Percentiles rank a stretch among this genome's conserved stretches.
These are phyloP conservation scores for Pantherophis guttatus DNA, from an alignment of 2,113 vertebrate genomes.

Conservation along the genomic window DNA sequence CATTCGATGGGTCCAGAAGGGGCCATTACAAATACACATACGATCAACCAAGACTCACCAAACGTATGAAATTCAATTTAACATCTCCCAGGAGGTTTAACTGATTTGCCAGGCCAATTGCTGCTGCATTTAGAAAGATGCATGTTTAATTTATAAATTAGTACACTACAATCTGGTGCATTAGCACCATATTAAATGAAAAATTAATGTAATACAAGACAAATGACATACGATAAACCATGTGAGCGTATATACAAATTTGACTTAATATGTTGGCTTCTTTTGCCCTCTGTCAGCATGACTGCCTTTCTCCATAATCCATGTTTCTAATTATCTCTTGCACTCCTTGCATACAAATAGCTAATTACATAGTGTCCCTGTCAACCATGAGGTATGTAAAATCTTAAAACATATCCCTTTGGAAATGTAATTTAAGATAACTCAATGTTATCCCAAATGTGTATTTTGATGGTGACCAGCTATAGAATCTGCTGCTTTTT, in stretches of 20 bases:
- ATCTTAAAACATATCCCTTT: slow-evolving; percentile 68
- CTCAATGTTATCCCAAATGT: slow-evolving; percentile 66
- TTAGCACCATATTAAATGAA: slow-evolving; percentile 70
- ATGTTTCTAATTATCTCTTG: slow-evolving; percentile 78
- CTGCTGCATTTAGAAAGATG: slow-evolving; percentile 30
- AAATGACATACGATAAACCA: slow-evolving; percentile 67
- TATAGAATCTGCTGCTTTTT: slow-evolving; percentile 59
- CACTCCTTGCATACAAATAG: slow-evolving; percentile 80
- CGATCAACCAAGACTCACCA: neutral
- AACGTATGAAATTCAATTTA: slow-evolving; percentile 29
- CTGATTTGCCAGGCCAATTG: slow-evolving; percentile 40
- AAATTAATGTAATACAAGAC: slow-evolving; percentile 68
- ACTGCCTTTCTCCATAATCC: slow-evolving; percentile 75
- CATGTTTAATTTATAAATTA: slow-evolving; percentile 67
- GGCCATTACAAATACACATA: neutral
- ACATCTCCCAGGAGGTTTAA: slow-evolving; percentile 38
- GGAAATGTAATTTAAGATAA: slow-evolving; percentile 76
- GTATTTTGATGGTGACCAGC: slow-evolving; percentile 58
- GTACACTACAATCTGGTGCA: slow-evolving; percentile 54
- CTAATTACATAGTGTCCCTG: slow-evolving; percentile 78
- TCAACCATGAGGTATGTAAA: slow-evolving; percentile 73
- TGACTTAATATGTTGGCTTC: slow-evolving; percentile 70
- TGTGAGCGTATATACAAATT: slow-evolving; percentile 69
- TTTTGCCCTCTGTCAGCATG: slow-evolving; percentile 72
- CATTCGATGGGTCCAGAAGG: neutral